phyloP scores from a whole-genome alignment of 2,113 vertebrate genomes.

The Diadophis punctatus region DNA sequence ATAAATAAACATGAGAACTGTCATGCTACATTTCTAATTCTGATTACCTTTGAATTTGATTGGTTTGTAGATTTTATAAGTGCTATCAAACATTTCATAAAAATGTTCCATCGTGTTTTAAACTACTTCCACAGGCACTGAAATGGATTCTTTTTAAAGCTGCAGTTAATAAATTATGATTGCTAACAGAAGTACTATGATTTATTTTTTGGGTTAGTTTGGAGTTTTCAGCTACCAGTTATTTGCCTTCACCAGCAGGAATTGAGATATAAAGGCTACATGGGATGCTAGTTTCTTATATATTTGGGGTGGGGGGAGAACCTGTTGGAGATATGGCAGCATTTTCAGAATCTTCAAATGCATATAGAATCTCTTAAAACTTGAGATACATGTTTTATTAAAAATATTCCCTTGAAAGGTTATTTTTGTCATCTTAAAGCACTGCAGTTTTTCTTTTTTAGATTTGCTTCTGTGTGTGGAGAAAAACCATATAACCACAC shows the following conservation, averaged over 20 bases:
- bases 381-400: background rate
- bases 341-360: background rate
- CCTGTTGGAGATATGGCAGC: background rate
- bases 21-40: background rate
- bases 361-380: background rate
- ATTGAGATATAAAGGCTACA: background rate
- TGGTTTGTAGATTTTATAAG: too few relatives aligned
- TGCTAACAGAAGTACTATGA: background rate
- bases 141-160: background rate
- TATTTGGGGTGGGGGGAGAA: too few relatives aligned
- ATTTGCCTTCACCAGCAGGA: background rate
- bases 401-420: background rate
- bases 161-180: background rate
- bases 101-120: background rate
- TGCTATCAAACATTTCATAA: background rate
- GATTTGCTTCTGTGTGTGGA: background rate
- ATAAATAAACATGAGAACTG: background rate
- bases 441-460: background rate
- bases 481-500: background rate
- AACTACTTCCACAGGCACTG: background rate
- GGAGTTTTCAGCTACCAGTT: background rate
- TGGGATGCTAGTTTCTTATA: background rate
- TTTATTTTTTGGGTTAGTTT: background rate
- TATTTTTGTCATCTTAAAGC: background rate
- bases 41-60: background rate